Evolutionary conservation across 2,888 invertebrate species (phyloP).

Genomic region (Melanostoma scalare): DNA sequence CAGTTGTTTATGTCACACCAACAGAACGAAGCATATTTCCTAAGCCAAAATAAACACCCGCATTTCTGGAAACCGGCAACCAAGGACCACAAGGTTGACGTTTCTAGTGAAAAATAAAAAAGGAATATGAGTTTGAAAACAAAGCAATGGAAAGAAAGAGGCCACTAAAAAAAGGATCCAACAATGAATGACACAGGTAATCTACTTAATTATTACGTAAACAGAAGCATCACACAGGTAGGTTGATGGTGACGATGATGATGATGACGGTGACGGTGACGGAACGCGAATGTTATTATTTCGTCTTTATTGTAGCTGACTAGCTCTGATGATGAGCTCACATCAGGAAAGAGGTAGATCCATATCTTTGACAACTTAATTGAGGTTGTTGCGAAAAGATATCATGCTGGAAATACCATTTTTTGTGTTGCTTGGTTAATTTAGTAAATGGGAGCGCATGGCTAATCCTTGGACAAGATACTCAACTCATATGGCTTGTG

Average conservation of each 20-base stretch:
- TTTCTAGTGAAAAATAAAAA: background rate
- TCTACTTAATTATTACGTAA: slow-evolving; percentile 66
- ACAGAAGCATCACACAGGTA: slow-evolving; percentile 49
- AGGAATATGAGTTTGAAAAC: background rate
- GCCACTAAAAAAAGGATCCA: slow-evolving; percentile 37
- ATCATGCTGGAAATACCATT: slow-evolving; percentile 9
- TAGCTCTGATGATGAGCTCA: slow-evolving; percentile 4
- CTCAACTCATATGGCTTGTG: slow-evolving; percentile 36
- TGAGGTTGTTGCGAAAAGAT: slow-evolving; percentile 45
- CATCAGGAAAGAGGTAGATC: slow-evolving; percentile 26
- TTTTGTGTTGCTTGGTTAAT: slow-evolving; percentile 43
- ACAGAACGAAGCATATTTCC: slow-evolving; percentile 18
- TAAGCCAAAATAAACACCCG: slow-evolving; percentile 39
- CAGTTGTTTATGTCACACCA: background rate
- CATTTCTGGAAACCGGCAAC: slow-evolving; percentile 25
- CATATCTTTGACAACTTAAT: slow-evolving; percentile 55
- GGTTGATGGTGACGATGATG: background rate
- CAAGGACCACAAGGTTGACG: slow-evolving; percentile 24
- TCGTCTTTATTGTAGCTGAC: slow-evolving; percentile 36
- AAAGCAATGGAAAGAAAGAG: slow-evolving; percentile 19
- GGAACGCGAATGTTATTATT: slow-evolving; percentile 40
- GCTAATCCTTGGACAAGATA: slow-evolving; percentile 44
- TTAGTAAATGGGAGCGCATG: slow-evolving; percentile 6
- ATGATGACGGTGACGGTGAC: slow-evolving; percentile 5
- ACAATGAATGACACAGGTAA: slow-evolving; percentile 58